Conservation (phyloP, 2,797 vertebrate species). For the Nasua narica region DNA sequence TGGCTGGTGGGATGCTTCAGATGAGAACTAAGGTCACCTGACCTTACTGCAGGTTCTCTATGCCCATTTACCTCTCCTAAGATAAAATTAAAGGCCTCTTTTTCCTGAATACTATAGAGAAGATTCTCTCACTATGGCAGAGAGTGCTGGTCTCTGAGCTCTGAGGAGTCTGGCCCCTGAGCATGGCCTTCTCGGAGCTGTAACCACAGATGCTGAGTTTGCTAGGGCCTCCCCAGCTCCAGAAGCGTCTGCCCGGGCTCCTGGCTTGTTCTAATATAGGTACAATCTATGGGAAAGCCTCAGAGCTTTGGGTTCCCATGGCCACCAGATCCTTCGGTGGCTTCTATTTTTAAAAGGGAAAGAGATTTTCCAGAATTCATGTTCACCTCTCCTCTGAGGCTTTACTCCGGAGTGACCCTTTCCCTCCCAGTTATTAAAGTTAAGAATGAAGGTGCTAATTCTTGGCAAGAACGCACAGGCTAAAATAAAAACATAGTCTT, state of each 20-base stretch:
- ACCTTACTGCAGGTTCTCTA: background rate
- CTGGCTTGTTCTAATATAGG: background rate
- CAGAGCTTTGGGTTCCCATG: background rate
- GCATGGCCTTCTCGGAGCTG: background rate
- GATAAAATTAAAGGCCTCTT: background rate
- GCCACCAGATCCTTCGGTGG: background rate
- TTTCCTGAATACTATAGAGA: background rate
- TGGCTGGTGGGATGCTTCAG: background rate
- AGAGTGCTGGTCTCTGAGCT: background rate
- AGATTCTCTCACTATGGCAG: background rate
- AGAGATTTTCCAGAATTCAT: constrained; percentile 13
- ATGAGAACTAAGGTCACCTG: background rate
- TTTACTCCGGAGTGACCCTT: background rate
- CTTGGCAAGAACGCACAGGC: background rate
- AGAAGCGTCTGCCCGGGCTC: background rate
- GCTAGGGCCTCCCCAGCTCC: background rate
- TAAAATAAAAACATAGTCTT: background rate
- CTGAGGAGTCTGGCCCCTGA: background rate
- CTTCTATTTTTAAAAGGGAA: background rate
- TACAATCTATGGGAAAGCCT: background rate
- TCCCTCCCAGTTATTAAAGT: background rate
- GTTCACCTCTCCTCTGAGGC: constrained; percentile 5
- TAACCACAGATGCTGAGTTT: background rate
- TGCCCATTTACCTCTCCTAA: background rate
- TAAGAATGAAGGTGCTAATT: background rate